Evolutionary conservation across 2,113 vertebrate genomes (phyloP).

Genomic region (Psephotus haematonotus): DNA sequence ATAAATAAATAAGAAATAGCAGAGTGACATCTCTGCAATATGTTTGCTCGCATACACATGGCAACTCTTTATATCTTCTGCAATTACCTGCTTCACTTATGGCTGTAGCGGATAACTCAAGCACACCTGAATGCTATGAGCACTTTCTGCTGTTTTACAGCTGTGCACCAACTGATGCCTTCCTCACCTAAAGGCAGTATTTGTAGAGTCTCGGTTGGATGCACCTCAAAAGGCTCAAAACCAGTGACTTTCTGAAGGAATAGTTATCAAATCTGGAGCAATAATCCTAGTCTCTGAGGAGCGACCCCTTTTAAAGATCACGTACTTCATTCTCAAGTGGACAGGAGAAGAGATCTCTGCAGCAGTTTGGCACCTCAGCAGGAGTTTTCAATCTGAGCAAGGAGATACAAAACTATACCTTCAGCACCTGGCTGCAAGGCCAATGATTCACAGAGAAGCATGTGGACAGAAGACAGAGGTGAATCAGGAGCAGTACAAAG

Average conservation of each 20-base stretch:
- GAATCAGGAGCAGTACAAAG: not conserved
- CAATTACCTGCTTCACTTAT: not conserved
- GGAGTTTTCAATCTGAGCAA: not conserved
- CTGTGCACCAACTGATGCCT: not conserved
- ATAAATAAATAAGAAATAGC: not conserved
- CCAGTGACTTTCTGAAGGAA: not conserved
- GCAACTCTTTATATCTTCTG: not conserved
- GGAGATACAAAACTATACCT: not conserved
- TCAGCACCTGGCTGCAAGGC: not conserved
- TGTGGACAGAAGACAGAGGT: not conserved
- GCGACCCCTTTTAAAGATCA: not conserved
- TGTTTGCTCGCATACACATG: not conserved
- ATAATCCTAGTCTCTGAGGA: not conserved
- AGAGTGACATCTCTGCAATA: not conserved
- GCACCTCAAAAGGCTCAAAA: not conserved
- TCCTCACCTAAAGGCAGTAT: not conserved
- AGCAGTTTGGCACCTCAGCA: not conserved
- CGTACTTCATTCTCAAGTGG: not conserved
- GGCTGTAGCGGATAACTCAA: rapidly evolving
- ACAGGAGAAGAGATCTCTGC: not conserved
- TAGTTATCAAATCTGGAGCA: not conserved
- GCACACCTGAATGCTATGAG: not conserved
- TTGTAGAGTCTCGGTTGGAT: not conserved
- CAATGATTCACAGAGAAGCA: not conserved
- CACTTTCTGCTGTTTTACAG: not conserved